phyloP scores from a whole-genome alignment of 2,797 vertebrate genomes.

The Rallus crepitans region DNA sequence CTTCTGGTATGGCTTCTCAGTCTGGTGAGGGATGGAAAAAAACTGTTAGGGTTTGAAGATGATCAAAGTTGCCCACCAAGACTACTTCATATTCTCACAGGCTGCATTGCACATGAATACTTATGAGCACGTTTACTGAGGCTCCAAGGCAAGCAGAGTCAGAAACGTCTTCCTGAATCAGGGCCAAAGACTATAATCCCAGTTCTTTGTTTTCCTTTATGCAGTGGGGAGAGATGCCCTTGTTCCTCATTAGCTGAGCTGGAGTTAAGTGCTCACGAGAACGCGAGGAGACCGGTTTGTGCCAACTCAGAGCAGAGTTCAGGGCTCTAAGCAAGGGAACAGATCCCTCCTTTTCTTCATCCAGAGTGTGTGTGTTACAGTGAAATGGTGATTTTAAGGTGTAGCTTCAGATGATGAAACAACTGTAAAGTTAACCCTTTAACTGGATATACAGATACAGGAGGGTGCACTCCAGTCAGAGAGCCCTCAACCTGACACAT shows the following conservation, averaged over 20 bases:
- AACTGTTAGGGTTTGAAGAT: not conserved
- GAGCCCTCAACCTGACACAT: not conserved
- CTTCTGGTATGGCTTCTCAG: not conserved
- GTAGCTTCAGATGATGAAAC: not conserved
- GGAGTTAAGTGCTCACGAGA: not conserved
- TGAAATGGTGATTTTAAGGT: not conserved
- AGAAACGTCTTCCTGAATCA: not conserved
- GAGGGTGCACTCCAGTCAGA: not conserved
- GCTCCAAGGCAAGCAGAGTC: not conserved
- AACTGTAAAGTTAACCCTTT: not conserved
- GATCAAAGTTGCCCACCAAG: not conserved
- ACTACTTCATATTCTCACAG: not conserved
- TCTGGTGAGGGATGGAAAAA: not conserved
- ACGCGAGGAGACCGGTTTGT: not conserved
- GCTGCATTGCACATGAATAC: not conserved
- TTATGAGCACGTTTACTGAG: not conserved
- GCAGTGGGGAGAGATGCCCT: not conserved
- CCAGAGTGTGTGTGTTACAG: fast-evolving
- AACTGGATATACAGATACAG: not conserved
- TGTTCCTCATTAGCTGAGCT: not conserved
- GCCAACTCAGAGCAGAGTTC: not conserved
- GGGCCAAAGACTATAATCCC: not conserved
- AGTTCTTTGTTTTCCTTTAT: not conserved
- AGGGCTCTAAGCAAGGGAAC: not conserved
- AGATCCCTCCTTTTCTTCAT: not conserved